Evolutionary conservation across 2,113 vertebrate species (phyloP).

Genomic region (Pterophyllum scalare): DNA sequence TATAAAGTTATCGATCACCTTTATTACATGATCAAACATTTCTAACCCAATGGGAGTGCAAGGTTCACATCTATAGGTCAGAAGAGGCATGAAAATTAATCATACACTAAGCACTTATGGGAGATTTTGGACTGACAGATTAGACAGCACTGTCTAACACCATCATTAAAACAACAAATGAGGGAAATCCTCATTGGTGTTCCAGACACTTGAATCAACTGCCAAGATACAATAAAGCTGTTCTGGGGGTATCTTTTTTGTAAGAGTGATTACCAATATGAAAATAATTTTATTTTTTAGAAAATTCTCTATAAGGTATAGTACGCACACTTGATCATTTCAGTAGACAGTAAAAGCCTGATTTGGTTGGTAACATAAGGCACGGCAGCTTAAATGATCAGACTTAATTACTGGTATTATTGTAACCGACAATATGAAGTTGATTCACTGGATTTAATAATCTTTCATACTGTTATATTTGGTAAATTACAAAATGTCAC

Average conservation of each 20-base stretch:
- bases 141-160: neutral
- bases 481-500: neutral
- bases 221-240: neutral
- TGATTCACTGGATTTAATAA: conserved; percentile 2
- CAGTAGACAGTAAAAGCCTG: neutral
- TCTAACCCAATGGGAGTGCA: neutral
- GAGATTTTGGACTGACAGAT: neutral
- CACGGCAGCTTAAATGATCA: neutral
- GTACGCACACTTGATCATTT: neutral
- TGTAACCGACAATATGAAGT: neutral
- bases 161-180: neutral
- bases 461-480: neutral
- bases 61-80: neutral
- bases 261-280: neutral
- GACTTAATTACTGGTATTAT: neutral
- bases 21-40: neutral
- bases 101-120: neutral
- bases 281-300: neutral
- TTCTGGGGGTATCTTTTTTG: neutral
- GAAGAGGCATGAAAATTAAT: neutral
- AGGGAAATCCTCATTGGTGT: neutral
- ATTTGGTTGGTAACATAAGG: neutral
- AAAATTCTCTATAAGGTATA: neutral
- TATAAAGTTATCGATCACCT: neutral
- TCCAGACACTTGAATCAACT: neutral